Evolutionary conservation across 2,113 vertebrate genomes (phyloP).

Genomic region (Fregata magnificens): DNA sequence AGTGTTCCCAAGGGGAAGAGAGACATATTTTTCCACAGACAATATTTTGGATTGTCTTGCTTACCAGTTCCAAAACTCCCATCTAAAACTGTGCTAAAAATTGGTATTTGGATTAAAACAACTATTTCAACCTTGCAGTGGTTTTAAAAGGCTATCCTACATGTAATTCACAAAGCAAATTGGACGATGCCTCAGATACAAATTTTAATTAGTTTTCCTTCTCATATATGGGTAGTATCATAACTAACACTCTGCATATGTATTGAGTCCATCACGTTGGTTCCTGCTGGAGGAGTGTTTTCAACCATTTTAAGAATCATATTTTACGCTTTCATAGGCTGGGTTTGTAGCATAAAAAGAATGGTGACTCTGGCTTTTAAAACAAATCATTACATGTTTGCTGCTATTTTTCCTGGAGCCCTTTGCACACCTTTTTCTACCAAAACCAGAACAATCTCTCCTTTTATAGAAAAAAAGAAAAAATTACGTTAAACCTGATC

Average conservation of each 20-base stretch:
- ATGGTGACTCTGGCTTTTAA: neutral
- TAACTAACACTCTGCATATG: neutral
- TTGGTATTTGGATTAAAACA: neutral
- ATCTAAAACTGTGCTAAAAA: neutral
- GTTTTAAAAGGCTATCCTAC: neutral
- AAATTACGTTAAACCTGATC: neutral
- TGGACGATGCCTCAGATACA: fast-evolving
- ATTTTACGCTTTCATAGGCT: neutral
- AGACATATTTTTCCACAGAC: neutral
- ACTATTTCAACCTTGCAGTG: neutral
- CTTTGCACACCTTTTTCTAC: neutral
- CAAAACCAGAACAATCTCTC: neutral
- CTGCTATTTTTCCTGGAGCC: neutral
- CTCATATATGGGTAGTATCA: neutral
- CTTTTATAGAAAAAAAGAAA: neutral
- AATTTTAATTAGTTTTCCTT: neutral
- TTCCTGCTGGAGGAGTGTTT: neutral
- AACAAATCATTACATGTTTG: neutral
- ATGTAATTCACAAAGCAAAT: neutral
- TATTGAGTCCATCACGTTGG: neutral
- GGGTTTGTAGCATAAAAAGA: neutral
- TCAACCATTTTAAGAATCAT: neutral
- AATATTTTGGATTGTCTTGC: neutral
- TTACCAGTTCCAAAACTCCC: neutral
- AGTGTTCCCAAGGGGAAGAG: neutral